Evolutionary conservation across 2,888 invertebrate genomes (phyloP), one percentile per base, ranked within the genome.

Genomic region (Empis livida): DNA sequence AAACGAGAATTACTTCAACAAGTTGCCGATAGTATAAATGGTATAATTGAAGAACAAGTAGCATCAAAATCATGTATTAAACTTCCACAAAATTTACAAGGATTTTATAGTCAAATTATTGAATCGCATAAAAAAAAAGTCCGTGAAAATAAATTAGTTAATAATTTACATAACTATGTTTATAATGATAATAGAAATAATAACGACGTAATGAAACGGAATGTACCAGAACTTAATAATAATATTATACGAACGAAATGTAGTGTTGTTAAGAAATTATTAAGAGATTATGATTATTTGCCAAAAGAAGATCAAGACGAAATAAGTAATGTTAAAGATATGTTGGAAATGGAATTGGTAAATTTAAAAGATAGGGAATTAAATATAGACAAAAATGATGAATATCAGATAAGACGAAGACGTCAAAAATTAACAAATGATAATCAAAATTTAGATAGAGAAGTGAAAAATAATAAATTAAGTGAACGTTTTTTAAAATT

Each of bases 41-140:
- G 54, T 0, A 61, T 70, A 2, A 63, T 68, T 17, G 65, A 68
- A 4, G 59, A 61, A 13, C 62, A 67, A 47, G 56, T 65, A 13
- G 56, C 57, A 2, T 48, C 58, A 1, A 54, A 59, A 2, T 51
- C 62, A 0, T 68, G 70, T 43, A 52, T 67, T 6, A 60, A 63
- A 0, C 44, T 68, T 5, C 54, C 62, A 0, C 55, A 61, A 1
- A 63, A 66, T 49, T 53, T 68, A 1, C 49, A 57, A 20, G 51
- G 58, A 0, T 69, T 68, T 49, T 68, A 68, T 46, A 56, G 63
- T 10, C 43, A 58, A 4, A 61, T 68, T 1, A 31, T 66, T 1
- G 51, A 51, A 20, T 55, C 10, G 2, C 23, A 27, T 27, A 27
- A 27, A 8, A 4, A 9, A 27, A 27, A 27, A 27, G 5, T 27